Evolutionary conservation across 1,140 invertebrate genomes (phyloP).

Genomic region (Monomorium pharaonis): DNA sequence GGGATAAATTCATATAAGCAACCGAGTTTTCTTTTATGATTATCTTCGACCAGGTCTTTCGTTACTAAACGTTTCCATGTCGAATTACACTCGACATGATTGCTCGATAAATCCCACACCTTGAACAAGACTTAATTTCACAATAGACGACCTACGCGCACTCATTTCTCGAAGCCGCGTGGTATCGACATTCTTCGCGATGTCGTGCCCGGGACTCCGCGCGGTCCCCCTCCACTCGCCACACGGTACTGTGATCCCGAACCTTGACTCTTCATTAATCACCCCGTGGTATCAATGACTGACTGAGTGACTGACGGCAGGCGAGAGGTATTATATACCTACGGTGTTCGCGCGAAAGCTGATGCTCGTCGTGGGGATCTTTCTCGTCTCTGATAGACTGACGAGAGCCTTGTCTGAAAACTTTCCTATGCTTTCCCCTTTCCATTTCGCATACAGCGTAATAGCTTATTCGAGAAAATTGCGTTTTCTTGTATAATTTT

Average conservation of each 20-base stretch:
- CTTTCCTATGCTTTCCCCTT: conserved; percentile 34
- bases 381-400: conserved; percentile 49
- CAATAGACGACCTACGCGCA: conserved; percentile 59
- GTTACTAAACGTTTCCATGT: conserved; percentile 31
- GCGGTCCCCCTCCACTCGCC: conserved; percentile 66
- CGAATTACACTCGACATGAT: conserved; percentile 44
- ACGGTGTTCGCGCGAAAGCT: conserved; percentile 74
- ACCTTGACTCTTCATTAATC: conserved; percentile 85
- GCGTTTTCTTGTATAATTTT: background rate
- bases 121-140: conserved; percentile 50
- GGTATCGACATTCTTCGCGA: conserved; percentile 81
- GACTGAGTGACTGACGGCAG: conserved; percentile 84
- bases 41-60: background rate
- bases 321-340: conserved; percentile 82
- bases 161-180: conserved; percentile 61
- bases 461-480: conserved; percentile 28
- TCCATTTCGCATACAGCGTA: background rate
- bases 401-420: conserved; percentile 58
- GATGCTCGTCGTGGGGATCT: conserved; percentile 72
- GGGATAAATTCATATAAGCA: background rate
- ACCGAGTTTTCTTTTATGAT: background rate
- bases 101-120: conserved; percentile 42
- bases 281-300: conserved; percentile 84
- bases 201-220: conserved; percentile 75
- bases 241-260: conserved; percentile 82